Base-by-base conservation (phyloP, 1,140 invertebrate species). In the Cotesia glomerata region DNA sequence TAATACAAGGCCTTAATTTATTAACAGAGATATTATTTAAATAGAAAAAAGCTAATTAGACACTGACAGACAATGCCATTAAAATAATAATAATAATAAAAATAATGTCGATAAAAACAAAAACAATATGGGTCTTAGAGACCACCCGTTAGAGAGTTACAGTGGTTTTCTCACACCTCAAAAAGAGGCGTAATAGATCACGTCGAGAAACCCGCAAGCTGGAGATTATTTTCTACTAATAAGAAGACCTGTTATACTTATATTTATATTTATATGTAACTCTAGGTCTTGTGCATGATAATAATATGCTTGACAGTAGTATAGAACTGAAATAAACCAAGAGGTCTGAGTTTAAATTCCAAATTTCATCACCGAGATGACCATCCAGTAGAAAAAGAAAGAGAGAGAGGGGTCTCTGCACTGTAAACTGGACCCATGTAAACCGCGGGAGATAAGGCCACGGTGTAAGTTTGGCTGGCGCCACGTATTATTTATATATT, bases 401-500 rank as follows among this genome's bases (percentile, higher is more conserved):
- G 74, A 67, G 72, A 49, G 49, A 39, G 35, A 32, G 56, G 32
- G 62, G 8, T 35, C 54, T 32, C 63, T 39, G 39, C 16, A 26
- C 26, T 26, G 11, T 45, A 45, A 11, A 45, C 11, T 39, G 62
- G 62, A 34, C 35, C 49, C 51, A 70, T 76, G 77, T 76, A 79
- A 77, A 78, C 75, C 72, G 72, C 74, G 71, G 77, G 78, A 77
- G 75, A 80, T 79, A 77, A 77, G 81, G 51, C 70, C 69, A 81
- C 78, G 76, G 78, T 82, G 75, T 73, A 81, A 79, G 77, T 80
- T 81, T 76, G 77, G 79, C 80, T 85, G 82, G 84, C 84, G 82
- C 82, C 83, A 85, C 81, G 84, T 81, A 81, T 83, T 84, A 84
- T 84, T 83, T 84, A 45, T 45, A 82, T 80, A 80, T 26, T 76